Evolutionary conservation across 2,113 vertebrate genomes (phyloP).

Genomic region (Ovibos moschatus): DNA sequence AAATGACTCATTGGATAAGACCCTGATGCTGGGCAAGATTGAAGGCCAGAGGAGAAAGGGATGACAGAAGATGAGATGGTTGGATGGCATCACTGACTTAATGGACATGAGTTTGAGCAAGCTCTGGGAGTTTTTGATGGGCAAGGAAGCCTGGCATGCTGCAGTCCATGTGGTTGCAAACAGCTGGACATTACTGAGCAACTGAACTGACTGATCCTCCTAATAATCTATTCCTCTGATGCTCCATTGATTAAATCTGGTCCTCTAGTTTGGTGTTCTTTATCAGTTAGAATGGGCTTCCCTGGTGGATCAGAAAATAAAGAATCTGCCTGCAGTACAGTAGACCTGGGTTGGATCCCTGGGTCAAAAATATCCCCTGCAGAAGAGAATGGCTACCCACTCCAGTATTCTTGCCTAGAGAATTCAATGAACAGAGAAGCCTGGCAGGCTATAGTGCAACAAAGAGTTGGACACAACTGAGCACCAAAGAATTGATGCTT

Average conservation of each 20-base stretch:
- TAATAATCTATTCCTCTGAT: not conserved
- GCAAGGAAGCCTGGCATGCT: not conserved
- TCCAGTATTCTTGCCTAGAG: not conserved
- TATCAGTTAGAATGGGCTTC: not conserved
- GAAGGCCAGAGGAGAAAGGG: not conserved
- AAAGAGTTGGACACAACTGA: not conserved
- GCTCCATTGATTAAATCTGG: not conserved
- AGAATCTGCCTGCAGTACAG: not conserved
- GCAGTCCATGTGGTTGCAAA: not conserved
- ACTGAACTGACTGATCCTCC: not conserved
- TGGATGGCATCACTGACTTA: not conserved
- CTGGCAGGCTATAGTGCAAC: no score
- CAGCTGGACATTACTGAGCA: not conserved
- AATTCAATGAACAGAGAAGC: not conserved
- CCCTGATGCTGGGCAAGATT: not conserved
- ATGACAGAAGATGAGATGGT: not conserved
- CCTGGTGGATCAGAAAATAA: not conserved
- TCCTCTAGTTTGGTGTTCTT: not conserved
- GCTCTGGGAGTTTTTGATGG: not conserved
- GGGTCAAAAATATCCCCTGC: not conserved
- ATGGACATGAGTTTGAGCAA: not conserved
- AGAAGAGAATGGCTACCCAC: not conserved
- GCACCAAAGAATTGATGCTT: fast-evolving
- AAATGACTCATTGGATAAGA: not conserved
- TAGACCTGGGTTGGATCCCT: not conserved